Evolutionary conservation across 2,797 vertebrate genomes (phyloP).

Genomic region (Mycteria americana): DNA sequence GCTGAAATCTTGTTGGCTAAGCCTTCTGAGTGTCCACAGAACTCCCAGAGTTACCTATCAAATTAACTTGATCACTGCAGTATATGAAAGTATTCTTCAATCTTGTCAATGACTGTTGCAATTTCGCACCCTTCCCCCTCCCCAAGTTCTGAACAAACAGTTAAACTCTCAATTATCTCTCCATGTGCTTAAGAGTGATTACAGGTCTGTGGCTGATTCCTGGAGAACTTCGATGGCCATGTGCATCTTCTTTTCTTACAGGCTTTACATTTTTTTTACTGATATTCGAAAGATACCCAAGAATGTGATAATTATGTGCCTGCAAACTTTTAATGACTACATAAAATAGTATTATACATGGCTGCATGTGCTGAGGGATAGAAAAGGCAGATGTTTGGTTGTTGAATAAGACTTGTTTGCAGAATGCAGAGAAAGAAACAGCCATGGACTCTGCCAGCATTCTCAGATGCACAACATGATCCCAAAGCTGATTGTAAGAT

Average conservation of each 20-base stretch:
- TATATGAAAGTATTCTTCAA: not conserved
- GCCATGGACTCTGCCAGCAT: not conserved
- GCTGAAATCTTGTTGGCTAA: conserved; percentile 44
- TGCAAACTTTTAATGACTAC: not conserved
- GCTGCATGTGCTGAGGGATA: not conserved
- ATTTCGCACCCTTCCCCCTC: not conserved
- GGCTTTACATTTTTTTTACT: not conserved
- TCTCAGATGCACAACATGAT: conserved; percentile 46
- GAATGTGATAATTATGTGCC: not conserved
- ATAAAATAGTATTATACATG: not conserved
- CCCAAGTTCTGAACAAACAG: not conserved
- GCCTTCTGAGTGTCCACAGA: not conserved
- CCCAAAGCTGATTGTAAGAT: conserved; percentile 11
- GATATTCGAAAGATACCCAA: not conserved
- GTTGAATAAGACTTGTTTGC: not conserved
- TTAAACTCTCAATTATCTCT: not conserved
- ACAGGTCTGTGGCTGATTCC: not conserved
- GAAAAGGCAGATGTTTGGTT: not conserved
- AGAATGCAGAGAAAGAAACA: not conserved
- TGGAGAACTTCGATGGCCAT: not conserved
- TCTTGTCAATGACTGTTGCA: not conserved
- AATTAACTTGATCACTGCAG: not conserved
- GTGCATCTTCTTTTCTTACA: not conserved
- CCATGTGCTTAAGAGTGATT: not conserved
- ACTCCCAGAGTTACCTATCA: not conserved